Conservation (phyloP, 2,113 vertebrate species). For the Microtus montanus region DNA sequence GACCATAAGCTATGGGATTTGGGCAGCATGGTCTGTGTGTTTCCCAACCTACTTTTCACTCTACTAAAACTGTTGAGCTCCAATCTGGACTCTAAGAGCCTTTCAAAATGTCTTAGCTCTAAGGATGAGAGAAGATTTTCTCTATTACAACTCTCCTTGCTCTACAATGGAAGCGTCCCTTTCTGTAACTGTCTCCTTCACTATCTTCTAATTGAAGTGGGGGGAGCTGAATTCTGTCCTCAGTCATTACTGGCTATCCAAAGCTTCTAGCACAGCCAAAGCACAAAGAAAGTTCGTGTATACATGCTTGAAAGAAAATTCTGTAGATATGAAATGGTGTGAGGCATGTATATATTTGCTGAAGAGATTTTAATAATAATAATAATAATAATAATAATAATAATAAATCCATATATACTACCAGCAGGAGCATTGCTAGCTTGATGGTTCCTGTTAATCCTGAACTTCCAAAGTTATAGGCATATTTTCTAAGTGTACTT, state of each 20-base stretch:
- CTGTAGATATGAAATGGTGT: neutral
- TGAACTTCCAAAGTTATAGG: neutral
- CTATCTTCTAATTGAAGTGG: neutral
- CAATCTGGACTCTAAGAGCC: neutral
- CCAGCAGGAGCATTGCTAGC: neutral
- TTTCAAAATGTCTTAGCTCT: neutral
- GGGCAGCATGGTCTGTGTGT: too few relatives aligned
- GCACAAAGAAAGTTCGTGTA: neutral
- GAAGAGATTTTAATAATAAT: neutral
- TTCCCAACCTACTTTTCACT: neutral
- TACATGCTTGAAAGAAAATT: neutral
- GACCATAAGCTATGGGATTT: neutral
- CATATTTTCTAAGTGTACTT: neutral
- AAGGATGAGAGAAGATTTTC: neutral
- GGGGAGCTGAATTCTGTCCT: neutral
- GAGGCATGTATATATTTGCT: neutral
- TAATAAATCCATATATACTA: neutral
- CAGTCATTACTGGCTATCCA: neutral
- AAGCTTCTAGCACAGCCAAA: neutral
- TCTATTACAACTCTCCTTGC: neutral
- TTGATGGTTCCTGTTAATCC: neutral
- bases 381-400: too few relatives aligned
- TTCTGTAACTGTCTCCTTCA: neutral
- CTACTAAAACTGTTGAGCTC: neutral
- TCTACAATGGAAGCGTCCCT: fast-evolving